Base-by-base conservation (phyloP, 2,888 invertebrate species). In the Drosophila rellima region DNA sequence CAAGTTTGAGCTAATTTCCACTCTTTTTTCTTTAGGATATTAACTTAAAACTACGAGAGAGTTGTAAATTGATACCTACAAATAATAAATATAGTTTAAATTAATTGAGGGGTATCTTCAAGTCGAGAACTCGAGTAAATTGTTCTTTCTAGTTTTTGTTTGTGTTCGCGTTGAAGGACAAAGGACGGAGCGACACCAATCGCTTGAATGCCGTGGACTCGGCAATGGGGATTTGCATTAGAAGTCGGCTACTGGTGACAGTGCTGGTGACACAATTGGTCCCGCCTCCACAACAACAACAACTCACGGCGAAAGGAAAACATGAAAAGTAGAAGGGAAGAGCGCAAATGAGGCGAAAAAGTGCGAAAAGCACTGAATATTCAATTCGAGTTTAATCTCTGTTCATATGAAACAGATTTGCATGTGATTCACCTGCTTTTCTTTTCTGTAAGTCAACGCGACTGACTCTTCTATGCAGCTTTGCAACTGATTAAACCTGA, bases 141-240 rank as follows among this genome's bases (percentile, higher is more conserved):
- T 4, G 6, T 13, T 23, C 18, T 7, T 42, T 23, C 23, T n/a
- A 51, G 57, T 54, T 56, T 65, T 69, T 74, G 74, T 74, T 78
- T 76, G 48, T 26, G 26, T n/a, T 45, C 35, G n/a, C 47, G 11
- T 18, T 39, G 54, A 48, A 39, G 37, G 54, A 42, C 31, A 20
- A 31, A 31, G 5, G 17, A 17, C 20, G 35, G 17, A 29, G 18
- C 66, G 61, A 72, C 77, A 70, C 70, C 79, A 69, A 69, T 54
- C 60, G 70, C 70, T 68, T 70, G 70, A 70, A 57, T 74, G 62
- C 62, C 52, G 61, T 44, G 20, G 65, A 69, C 51, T 51, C 39
- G 63, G 55, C 70, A 59, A 66, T 61, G 60, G 68, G 64, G 61
- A 80, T 82, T 80, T 82, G 73, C 82, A 80, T 77, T 69, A 63